Evolutionary conservation across 2,797 vertebrate genomes (phyloP), one percentile per base, ranked within the genome.

Genomic region (Sphenopsis melanotis): DNA sequence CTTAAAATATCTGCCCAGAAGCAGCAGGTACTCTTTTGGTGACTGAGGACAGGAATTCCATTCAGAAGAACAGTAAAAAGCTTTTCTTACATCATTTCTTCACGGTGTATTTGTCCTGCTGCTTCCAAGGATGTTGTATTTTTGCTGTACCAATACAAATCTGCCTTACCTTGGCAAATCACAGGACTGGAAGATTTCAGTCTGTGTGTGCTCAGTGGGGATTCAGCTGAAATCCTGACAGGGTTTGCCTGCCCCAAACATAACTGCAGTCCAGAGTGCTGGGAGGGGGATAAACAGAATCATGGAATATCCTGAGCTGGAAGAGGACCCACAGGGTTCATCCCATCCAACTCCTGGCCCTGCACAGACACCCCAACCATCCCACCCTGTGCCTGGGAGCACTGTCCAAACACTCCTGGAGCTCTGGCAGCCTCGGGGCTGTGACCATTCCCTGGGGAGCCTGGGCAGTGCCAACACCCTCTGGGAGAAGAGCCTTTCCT

Each of bases 1-100:
- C 82, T 90, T 96, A 83, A 93, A 94, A 87, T 96, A 88, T 93
- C 86, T 95, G 94, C 95, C 90, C 94, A 96, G 90, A 96, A 95
- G 93, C 95, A 97, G 91, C 94, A 96, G 92, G 95, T 94, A 95
- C 91, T 71, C 75, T 92, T 87, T 59, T 89, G 94, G 91, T 92
- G 91, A 89, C 87, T 89, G 95, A 88, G 65, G 74, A 60, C 68
- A 93, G 60, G 92, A 96, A 96, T 96, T 97, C 77, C 94, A 95
- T 97, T 97, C 91, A 97, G 89, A 92, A 94, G 89, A 92, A 78
- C 2, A 47, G 76, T 55, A 66, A 39, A 89, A 86, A 78, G 16
- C 87, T 83, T 93, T 91, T 55, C 85, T 91, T 76, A 27, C 80
- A 59, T 79, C 1, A 50, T 80, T 91, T 83, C 14, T 69, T 88